Conservation (phyloP, 1,140 invertebrate genomes). For the Nasonia longicornis region DNA sequence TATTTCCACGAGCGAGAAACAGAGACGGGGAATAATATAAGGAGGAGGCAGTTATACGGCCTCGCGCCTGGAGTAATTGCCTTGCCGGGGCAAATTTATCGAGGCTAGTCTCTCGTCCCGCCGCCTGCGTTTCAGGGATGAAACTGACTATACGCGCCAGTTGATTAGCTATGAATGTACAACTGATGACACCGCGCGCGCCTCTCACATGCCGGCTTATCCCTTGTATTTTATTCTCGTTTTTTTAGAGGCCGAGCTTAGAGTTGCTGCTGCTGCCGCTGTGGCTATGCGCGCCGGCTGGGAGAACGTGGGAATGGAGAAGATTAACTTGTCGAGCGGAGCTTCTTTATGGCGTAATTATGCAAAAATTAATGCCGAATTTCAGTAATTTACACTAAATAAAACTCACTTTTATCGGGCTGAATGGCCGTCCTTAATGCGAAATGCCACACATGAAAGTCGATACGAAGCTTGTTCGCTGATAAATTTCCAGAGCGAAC, state of each 20-base stretch:
- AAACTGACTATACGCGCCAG: conserved; percentile 44
- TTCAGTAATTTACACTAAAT: conserved; percentile 48
- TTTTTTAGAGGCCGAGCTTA: background rate
- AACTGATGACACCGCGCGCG: conserved; percentile 32
- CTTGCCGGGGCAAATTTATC: conserved; percentile 61
- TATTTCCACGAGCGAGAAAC: conserved; percentile 10
- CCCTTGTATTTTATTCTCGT: conserved; percentile 27
- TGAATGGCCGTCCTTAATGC: conserved; percentile 42
- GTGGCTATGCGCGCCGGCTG: background rate
- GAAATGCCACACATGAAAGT: conserved; percentile 46
- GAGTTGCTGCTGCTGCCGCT: background rate
- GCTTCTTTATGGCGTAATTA: conserved; percentile 45
- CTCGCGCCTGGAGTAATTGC: conserved; percentile 60
- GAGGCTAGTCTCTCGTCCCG: conserved; percentile 47
- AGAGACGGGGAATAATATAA: background rate
- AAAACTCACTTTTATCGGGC: conserved; percentile 41
- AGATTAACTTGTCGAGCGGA: conserved; percentile 46
- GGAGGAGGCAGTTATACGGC: conserved; percentile 11
- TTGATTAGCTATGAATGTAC: conserved; percentile 54
- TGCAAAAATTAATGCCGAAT: conserved; percentile 48
- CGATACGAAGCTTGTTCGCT: conserved; percentile 33
- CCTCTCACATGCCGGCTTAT: conserved; percentile 41
- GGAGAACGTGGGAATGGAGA: conserved; percentile 46
- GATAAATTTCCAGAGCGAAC: conserved; percentile 32
- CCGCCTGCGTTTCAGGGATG: conserved; percentile 54